Evolutionary conservation across 2,888 invertebrate species (phyloP), one percentile per base, ranked within the genome.

Genomic region (Phyllotreta striolata): DNA sequence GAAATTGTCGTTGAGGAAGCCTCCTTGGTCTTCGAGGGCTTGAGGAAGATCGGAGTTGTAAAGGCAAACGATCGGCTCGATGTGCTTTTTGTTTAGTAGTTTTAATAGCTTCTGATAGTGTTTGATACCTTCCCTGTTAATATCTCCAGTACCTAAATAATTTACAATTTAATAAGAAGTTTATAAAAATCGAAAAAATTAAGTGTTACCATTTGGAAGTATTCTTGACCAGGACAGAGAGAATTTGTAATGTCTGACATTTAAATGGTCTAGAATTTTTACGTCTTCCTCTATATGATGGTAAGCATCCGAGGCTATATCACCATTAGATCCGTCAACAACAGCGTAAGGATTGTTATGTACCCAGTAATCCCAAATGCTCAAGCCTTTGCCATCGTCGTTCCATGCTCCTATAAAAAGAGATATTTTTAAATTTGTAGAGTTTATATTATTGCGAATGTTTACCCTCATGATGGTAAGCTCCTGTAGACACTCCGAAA

Each of bases 41-140:
- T 64, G 64, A n/a, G 64, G 64, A 14, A 60, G 46, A 10, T 64
- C 64, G 8, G 55, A 35, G 24, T 64, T 10, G 55, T 55, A 64
- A 5, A 64, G 9, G 8, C 40, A 44, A 4, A 64, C 64, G n/a
- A 64, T 51, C 24, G 64, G 64, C 55, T 64, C 59, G 6, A 64
- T 64, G 6, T 38, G 14, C 6, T 60, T 64, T 6, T 43, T 7
- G 39, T 47, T 60, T 47, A 47, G n/a, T 1, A 47, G 14, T 47
- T 47, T 6, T n/a, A 47, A 5, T 9, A 47, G 47, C 6, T 10
- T 12, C 6, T 14, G 47, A 24, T 47, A 47, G n/a, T 47, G 47
- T 6, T 14, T 8, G 8, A 47, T 14, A 14, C 14, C 47, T 9
- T 9, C 34, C 6, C 10, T 35, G 35, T 49, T 49, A 12, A 49